A percentile compares a stretch with the other conserved stretches of the same genome.
Evolutionary conservation across 1,140 invertebrate genomes (phyloP).

Genomic region (Bombus superbus): DNA sequence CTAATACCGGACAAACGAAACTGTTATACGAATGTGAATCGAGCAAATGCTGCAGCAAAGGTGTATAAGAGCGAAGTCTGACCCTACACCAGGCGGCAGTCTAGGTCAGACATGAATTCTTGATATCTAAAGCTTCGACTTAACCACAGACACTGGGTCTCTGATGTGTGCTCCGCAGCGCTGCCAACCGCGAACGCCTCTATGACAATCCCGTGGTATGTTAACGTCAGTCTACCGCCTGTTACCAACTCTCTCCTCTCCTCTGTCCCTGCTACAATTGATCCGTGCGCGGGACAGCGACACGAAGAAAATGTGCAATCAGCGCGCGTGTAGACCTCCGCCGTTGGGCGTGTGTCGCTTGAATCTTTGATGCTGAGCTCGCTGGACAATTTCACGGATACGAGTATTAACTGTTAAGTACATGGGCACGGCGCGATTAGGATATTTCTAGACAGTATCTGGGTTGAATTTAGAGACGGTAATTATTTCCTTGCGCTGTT

Average conservation of each 20-base stretch:
- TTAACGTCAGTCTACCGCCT: conserved; percentile 59
- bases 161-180: conserved; percentile 25
- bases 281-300: too few species aligned
- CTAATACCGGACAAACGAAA: not conserved
- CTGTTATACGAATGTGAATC: conserved; percentile 44
- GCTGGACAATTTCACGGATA: not conserved
- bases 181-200: conserved; percentile 53
- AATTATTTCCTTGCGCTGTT: not conserved
- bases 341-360: not conserved
- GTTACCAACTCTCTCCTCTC: conserved; percentile 20
- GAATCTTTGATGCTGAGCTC: conserved; percentile 34
- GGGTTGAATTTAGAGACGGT: not conserved
- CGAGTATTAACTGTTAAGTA: not conserved
- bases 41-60: conserved; percentile 16
- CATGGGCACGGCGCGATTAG: too few species aligned
- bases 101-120: conserved; percentile 77
- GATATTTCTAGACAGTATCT: too few species aligned
- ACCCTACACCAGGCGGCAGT: conserved; percentile 14
- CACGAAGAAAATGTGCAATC: conserved; percentile 13
- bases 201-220: conserved; percentile 66
- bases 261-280: not conserved
- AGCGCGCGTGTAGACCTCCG: not conserved
- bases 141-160: conserved; percentile 70
- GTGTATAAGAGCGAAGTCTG: conserved; percentile 14
- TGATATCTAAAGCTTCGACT: conserved; percentile 68